These are phyloP conservation scores for Polypedilum pembai DNA, from an alignment of 1,140 invertebrate species.

Conservation along the genomic window DNA sequence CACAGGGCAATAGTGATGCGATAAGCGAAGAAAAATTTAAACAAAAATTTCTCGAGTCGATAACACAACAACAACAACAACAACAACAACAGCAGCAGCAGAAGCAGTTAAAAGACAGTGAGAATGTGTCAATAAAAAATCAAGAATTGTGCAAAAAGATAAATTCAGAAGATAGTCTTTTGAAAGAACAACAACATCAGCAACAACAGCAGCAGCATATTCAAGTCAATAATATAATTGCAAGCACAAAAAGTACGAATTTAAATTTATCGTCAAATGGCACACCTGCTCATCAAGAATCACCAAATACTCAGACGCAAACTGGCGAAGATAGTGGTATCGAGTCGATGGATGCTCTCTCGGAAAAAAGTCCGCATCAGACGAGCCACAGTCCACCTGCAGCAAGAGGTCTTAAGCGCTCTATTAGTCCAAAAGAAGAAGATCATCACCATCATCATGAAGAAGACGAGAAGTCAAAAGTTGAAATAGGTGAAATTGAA, in stretches of 20 bases:
- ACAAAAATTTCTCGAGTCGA: conserved; percentile 49
- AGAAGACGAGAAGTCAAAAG: conserved; percentile 5
- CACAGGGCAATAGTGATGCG: conserved; percentile 46
- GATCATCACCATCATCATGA: neutral
- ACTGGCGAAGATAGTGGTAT: conserved; percentile 82
- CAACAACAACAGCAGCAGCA: neutral
- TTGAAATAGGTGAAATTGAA: conserved; percentile 52
- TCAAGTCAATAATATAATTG: neutral
- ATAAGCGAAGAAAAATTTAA: conserved; percentile 54
- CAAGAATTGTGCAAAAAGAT: no score
- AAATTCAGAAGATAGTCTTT: neutral
- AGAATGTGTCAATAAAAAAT: neutral
- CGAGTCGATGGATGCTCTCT: conserved; percentile 86
- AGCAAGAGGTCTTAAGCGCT: conserved; percentile 34
- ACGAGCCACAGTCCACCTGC: conserved; percentile 50
- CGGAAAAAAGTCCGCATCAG: conserved; percentile 86
- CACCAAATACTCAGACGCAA: conserved; percentile 50
- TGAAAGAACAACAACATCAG: neutral
- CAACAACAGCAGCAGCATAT: neutral
- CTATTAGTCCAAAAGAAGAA: conserved; percentile 23
- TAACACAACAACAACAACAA: conserved; percentile 7
- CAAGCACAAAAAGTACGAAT: neutral
- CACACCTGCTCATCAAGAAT: conserved; percentile 37
- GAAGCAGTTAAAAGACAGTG: neutral
- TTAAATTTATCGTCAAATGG: neutral